phyloP scores from a whole-genome alignment of 2,888 invertebrate genomes.

The Microctonus aethiopoides region DNA sequence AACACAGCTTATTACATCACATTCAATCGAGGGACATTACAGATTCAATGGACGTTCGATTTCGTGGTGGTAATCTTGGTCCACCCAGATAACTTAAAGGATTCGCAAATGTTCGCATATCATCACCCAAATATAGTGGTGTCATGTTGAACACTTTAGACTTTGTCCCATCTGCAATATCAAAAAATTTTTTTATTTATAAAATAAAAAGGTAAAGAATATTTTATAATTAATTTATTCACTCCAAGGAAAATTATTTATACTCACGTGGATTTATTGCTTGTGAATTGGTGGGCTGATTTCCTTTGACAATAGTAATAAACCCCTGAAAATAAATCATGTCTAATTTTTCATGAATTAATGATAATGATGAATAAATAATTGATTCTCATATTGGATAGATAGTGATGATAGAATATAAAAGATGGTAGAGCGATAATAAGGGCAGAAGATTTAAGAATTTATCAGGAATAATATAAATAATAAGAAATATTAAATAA shows the following conservation, averaged over 20 bases:
- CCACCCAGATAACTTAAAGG: conserved; percentile 79
- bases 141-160: conserved; percentile 46
- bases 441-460: conserved; percentile 2
- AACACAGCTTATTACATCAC: neutral
- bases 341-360: neutral
- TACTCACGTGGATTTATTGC: conserved; percentile 26
- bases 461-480: no score
- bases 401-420: neutral
- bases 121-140: conserved; percentile 71
- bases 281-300: conserved; percentile 21
- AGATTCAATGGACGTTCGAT: conserved; percentile 75
- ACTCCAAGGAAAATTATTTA: conserved; percentile 20
- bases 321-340: conserved; percentile 9
- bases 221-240: conserved; percentile 16
- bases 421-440: conserved; percentile 21
- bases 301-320: neutral
- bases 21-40: conserved; percentile 75
- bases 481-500: neutral
- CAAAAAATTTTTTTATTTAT: neutral
- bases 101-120: conserved; percentile 72
- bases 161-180: conserved; percentile 48
- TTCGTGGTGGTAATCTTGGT: conserved; percentile 69
- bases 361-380: neutral
- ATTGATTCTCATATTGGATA: neutral
- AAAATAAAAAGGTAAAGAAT: conserved; percentile 3